Percentiles rank a stretch among this genome's conserved stretches.
Conservation (phyloP, 2,888 invertebrate genomes). For the Synanthedon myopaeformis region DNA sequence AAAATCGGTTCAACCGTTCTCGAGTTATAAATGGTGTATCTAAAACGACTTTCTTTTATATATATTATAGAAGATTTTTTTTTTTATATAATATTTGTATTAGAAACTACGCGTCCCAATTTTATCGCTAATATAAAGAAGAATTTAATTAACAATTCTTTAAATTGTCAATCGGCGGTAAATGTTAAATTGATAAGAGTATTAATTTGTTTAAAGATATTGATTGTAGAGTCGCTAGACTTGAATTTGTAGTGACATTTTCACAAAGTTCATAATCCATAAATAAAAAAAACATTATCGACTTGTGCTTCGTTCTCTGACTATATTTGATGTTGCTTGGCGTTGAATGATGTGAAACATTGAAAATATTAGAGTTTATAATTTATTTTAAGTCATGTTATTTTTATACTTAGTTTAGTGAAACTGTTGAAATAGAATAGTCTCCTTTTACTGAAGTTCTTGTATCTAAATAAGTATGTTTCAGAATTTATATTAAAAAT, state of each 20-base stretch:
- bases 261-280: slow-evolving; percentile 15
- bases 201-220: too few species aligned
- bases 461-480: slow-evolving; percentile 43
- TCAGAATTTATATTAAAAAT: slow-evolving; percentile 51
- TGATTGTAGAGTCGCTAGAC: slow-evolving; percentile 62
- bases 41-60: too few species aligned
- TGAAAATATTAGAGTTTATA: slow-evolving; percentile 47
- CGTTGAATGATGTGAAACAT: slow-evolving; percentile 61
- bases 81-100: too few species aligned
- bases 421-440: slow-evolving; percentile 63
- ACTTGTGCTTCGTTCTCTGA: slow-evolving; percentile 55
- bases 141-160: slow-evolving; percentile 11
- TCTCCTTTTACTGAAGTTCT: slow-evolving; percentile 45
- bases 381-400: slow-evolving; percentile 54
- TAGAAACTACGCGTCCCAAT: too few species aligned
- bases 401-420: slow-evolving; percentile 57
- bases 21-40: too few species aligned
- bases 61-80: too few species aligned
- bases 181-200: too few species aligned
- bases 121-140: slow-evolving; percentile 5
- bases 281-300: slow-evolving; percentile 31
- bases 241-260: slow-evolving; percentile 56
- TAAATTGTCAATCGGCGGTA: slow-evolving; percentile 22
- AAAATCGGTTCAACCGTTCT: too few species aligned
- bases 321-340: slow-evolving; percentile 62